Evolutionary conservation across 2,888 invertebrate species (phyloP).

Genomic region (Luperina testacea): DNA sequence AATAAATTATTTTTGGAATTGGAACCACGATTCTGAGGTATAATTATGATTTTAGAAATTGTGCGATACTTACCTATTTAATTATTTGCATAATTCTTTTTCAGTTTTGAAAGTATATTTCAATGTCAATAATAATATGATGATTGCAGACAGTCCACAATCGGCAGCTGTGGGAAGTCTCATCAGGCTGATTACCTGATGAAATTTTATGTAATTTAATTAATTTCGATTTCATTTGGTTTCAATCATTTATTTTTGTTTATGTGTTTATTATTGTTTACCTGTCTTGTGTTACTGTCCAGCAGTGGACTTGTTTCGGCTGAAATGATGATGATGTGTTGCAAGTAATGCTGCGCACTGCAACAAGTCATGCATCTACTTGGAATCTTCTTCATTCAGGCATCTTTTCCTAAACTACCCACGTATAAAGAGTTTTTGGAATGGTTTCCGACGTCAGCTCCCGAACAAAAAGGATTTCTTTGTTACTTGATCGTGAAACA

Average conservation of each 20-base stretch:
- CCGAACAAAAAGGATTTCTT: constrained; percentile 7
- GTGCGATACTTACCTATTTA: too few relatives aligned
- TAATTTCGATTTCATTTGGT: too few relatives aligned
- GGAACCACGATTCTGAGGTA: not conserved
- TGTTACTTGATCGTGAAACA: constrained; percentile 15
- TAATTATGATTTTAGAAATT: not conserved
- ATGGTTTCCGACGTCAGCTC: not conserved
- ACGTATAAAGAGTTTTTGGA: not conserved
- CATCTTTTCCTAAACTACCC: not conserved
- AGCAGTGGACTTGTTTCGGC: too few relatives aligned
- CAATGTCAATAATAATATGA: not conserved
- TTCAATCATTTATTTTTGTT: too few relatives aligned
- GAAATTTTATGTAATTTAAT: too few relatives aligned
- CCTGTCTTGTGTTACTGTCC: too few relatives aligned
- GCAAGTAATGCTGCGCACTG: not conserved
- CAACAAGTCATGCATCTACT: not conserved
- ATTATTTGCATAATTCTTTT: not conserved
- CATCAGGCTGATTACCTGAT: not conserved
- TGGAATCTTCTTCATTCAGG: not conserved
- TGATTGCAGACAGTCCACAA: not conserved
- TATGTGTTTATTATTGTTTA: too few relatives aligned
- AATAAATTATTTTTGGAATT: not conserved
- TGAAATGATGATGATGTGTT: not conserved
- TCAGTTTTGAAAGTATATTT: not conserved
- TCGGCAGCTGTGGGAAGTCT: not conserved